Evolutionary conservation across 2,888 invertebrate species (phyloP).

Genomic region (Diachrysia chrysitis): DNA sequence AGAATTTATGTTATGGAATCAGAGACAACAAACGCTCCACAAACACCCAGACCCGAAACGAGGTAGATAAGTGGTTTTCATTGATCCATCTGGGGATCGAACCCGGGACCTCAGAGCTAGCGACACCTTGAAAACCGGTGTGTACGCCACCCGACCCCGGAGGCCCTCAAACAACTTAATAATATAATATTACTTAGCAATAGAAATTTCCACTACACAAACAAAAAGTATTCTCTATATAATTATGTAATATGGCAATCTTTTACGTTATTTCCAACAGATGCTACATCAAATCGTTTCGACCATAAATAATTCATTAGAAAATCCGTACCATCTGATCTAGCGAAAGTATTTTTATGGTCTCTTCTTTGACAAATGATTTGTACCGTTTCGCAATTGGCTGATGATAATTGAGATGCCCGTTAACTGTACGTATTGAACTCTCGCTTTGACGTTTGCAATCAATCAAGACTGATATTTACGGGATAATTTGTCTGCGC

Average conservation of each 20-base stretch:
- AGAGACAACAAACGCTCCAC: too few relatives aligned
- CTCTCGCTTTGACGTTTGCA: neutral
- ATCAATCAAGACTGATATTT: slow-evolving; percentile 12
- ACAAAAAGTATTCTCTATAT: neutral
- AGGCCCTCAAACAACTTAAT: too few relatives aligned
- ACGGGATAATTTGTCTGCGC: slow-evolving; percentile 11
- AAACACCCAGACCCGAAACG: too few relatives aligned
- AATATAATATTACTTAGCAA: neutral
- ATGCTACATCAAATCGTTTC: slow-evolving; percentile 39
- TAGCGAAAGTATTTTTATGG: slow-evolving; percentile 52
- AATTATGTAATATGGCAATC: slow-evolving; percentile 9
- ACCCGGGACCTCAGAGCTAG: too few relatives aligned
- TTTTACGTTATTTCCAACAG: slow-evolving; percentile 10
- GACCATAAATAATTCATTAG: slow-evolving; percentile 51
- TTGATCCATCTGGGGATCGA: too few relatives aligned
- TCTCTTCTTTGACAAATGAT: slow-evolving; percentile 37
- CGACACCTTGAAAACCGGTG: too few relatives aligned
- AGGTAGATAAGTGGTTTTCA: too few relatives aligned
- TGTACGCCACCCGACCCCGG: too few relatives aligned
- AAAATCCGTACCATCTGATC: slow-evolving; percentile 43
- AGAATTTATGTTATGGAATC: too few relatives aligned
- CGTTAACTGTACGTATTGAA: slow-evolving; percentile 13
- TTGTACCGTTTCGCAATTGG: slow-evolving; percentile 25
- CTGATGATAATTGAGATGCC: slow-evolving; percentile 36
- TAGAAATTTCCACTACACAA: slow-evolving; percentile 5